Base-by-base conservation (phyloP, 2,113 vertebrate genomes). In the Nannobrachium achirus region DNA sequence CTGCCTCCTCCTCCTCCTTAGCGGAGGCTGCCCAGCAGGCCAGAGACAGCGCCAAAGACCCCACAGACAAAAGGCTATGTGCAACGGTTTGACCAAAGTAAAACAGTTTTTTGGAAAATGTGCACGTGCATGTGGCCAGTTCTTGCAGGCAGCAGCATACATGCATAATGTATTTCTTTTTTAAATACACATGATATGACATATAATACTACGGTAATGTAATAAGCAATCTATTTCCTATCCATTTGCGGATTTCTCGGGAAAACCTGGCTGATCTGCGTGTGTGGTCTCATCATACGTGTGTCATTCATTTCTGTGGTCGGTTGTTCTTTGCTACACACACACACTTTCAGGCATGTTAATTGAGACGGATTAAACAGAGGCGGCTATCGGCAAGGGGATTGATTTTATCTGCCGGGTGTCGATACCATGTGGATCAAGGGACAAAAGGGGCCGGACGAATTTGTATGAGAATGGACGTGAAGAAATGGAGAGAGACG, bases 1-100 rank as follows among this genome's bases (percentile, higher is more conserved):
- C 89, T 91, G 89, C 90, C 89, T 89, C 89, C 91, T 92, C 89
- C 91, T 88, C 90, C 89, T 89, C 89, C 91, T 92, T 78, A 89
- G 88, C 85, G 50, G 81, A 74, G 75, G 77, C 84, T 91, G 93
- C 92, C 89, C 71, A 59, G 65, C 63, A 76, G 71, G 20, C 46
- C 61, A 1, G 66, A 63, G 71, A 19, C 56, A 40, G 59, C 58
- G 73, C 71, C 14, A 15, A 56, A 65, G 62, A 59, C 74, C 68
- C 56, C 63, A 56, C 64, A 41, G 53, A 38, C 46, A 19, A 33
- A 69, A 55, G 63, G 60, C 44, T 48, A 33, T 33, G 1, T 33
- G 50, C 15, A 33, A 40, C 50, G 73, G 13, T 15, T 49, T 9
- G 48, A 1, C 6, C 20, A 25, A 25, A 33, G 25, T 33, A n/a